Base-by-base conservation (phyloP, 2,888 invertebrate genomes). In the Noctuana brunneofusca region DNA sequence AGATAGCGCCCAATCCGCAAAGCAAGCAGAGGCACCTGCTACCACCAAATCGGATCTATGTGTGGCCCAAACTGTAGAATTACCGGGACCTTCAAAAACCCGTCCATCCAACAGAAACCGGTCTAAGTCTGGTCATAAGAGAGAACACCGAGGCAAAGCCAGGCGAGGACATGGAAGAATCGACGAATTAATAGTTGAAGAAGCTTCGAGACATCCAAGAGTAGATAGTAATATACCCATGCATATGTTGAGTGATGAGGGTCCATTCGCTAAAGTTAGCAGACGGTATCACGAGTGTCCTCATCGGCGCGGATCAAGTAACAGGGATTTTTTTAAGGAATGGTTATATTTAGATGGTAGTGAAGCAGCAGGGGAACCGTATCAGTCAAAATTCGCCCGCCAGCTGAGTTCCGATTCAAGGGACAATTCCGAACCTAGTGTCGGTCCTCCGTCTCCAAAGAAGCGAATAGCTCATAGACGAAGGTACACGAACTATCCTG, bases 371-470 rank as follows among this genome's bases (percentile, higher is more conserved):
- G 86, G 85, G 0, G 92, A 92, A 68, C 92, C 89, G 0, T 92
- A 89, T 69, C 90, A 91, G 65, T 90, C 92, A 0, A 93, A 92
- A 67, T 87, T 92, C 56, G 92, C 92, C 1, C 83, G 92, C 6
- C 93, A 93, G 65, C 84, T 91, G 0, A 92, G 92, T 67, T 89
- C 87, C 0, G 93, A 93, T 69, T 92, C 92, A 0, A 87, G 89
- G 60, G 93, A 92, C 64, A 91, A 91, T 65, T 93, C 84, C 0
- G 92, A 85, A 75, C 90, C 86, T 32, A 92, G 76, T 75, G 92
- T 86, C 30, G 92, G 84, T 24, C 93, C 83, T 46, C 92, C 86
- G 24, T 89, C 89, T 0, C 90, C 91, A 1, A 90, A 89, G 67
- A 91, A 91, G 66, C 76, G 83, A 14, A 78, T 78, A 24, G 80